Evolutionary conservation across 2,113 vertebrate species (phyloP), one percentile per base, ranked within the genome.

Genomic region (Arenaria interpres): DNA sequence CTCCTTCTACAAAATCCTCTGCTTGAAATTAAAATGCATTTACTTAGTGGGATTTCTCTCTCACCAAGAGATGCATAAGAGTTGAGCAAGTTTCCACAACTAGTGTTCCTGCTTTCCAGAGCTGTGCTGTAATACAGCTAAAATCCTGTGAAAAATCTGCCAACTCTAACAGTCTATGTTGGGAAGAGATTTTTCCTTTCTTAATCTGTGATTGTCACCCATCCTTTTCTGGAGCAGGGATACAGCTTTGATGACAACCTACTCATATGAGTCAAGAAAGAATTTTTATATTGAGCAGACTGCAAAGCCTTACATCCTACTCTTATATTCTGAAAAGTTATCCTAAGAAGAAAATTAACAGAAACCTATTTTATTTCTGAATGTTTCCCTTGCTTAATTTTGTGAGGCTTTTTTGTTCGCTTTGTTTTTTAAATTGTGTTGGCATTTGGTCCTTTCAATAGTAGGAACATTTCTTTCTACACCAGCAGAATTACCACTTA

Each of bases 221-320:
- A 59, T 90, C 63, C 63, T 94, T 62, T 85, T 69, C 83, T 69
- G 59, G 85, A 90, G 57, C 59, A 83, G 8, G 32, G 43, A 75
- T 75, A 85, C 27, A 71, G 25, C 60, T 84, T 93, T 63, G 60
- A 78, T 81, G 68, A 87, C 89, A 93, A 84, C 87, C 79, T 86
- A 84, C 76, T 95, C 73, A 27, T 43, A 72, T 59, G 76, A 96
- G 80, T 94, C 86, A 91, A 87, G 33, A 77, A 80, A 91, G 84
- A 48, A 35, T 54, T 71, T 94, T 75, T 48, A 41, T 67, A 57
- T 37, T 0, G 2, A 83, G 88, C 80, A 80, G 57, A 83, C 54
- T 73, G 67, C 68, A 95, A 88, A 71, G 25, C 48, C 28, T 80
- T 6, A 6, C 63, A 66, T 50, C 76, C 76, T 37, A 80, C 93